Percentiles rank a stretch among this genome's conserved stretches.
phyloP scores from a whole-genome alignment of 2,797 vertebrate species.

The Tenualosa ilisha region DNA sequence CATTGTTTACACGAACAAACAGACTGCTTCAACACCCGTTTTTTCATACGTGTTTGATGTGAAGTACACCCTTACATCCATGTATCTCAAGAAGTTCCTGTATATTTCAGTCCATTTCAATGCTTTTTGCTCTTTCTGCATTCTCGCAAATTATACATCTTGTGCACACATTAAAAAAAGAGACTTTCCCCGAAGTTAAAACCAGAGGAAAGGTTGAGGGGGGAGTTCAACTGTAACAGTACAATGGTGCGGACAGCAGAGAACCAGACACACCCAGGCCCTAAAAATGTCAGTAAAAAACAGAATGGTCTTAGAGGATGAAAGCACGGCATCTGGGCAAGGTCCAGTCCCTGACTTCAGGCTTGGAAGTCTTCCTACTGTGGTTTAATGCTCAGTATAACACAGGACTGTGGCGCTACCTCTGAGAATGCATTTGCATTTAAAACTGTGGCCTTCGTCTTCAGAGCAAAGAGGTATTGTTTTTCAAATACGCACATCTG shows the following conservation, averaged over 20 bases:
- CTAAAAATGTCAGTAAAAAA: constrained; percentile 4
- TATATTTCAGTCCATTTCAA: background rate
- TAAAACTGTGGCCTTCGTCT: background rate
- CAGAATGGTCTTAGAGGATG: constrained; percentile 14
- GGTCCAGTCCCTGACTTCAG: constrained; percentile 13
- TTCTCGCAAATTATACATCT: background rate
- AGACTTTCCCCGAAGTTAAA: background rate
- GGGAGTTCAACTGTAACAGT: background rate
- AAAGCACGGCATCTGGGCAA: background rate
- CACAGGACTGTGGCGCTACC: constrained; percentile 3
- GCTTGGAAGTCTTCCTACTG: background rate
- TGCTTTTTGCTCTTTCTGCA: background rate
- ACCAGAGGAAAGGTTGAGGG: background rate
- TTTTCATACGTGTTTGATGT: background rate
- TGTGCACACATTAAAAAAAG: background rate
- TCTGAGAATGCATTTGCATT: constrained; percentile 4
- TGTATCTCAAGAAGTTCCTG: background rate
- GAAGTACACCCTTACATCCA: background rate
- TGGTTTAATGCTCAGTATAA: background rate
- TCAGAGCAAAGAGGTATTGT: background rate
- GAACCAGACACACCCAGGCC: constrained; percentile 1
- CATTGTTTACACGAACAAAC: background rate
- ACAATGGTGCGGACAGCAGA: background rate
- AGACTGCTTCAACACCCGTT: background rate
- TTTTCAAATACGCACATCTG: constrained; percentile 12